Percentiles rank a stretch among this genome's conserved stretches.
phyloP scores from a whole-genome alignment of 2,888 invertebrate species.

The Dynastes hyllus region DNA sequence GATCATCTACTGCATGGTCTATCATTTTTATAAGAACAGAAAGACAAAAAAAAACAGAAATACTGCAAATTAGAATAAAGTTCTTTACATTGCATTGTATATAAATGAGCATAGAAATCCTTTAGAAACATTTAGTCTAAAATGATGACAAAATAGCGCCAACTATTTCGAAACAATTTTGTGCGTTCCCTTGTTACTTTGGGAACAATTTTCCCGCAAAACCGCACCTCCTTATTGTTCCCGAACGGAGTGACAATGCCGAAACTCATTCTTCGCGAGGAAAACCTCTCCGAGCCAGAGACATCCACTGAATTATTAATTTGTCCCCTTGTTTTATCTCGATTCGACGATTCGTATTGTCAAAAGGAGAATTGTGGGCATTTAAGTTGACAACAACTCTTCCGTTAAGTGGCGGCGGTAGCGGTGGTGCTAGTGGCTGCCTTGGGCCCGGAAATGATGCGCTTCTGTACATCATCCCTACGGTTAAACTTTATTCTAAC shows the following conservation, averaged over 20 bases:
- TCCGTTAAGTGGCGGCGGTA: conserved; percentile 25
- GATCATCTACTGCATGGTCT: too few species aligned
- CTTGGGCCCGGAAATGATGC: conserved; percentile 11
- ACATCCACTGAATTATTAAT: conserved; percentile 41
- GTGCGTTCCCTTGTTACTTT: background rate
- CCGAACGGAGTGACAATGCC: background rate
- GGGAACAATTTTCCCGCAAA: conserved; percentile 14
- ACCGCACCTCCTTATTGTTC: conserved; percentile 23
- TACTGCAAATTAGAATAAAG: too few species aligned
- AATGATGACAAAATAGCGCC: too few species aligned
- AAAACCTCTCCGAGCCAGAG: background rate
- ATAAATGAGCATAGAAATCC: too few species aligned
- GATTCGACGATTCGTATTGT: conserved; percentile 26
- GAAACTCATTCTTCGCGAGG: background rate
- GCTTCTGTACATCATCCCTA: conserved; percentile 31
- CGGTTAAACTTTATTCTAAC: conserved; percentile 40
- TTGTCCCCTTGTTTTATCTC: conserved; percentile 41
- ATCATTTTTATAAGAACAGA: too few species aligned
- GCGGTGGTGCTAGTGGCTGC: background rate
- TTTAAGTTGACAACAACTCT: conserved; percentile 41
- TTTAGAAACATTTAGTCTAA: too few species aligned
- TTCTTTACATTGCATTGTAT: too few species aligned
- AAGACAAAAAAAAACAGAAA: too few species aligned
- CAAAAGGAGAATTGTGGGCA: conserved; percentile 20
- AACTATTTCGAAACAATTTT: conserved; percentile 12